Evolutionary conservation across 2,888 invertebrate species (phyloP), one percentile per base, ranked within the genome.

Genomic region (Melikaiella ostensackeni): DNA sequence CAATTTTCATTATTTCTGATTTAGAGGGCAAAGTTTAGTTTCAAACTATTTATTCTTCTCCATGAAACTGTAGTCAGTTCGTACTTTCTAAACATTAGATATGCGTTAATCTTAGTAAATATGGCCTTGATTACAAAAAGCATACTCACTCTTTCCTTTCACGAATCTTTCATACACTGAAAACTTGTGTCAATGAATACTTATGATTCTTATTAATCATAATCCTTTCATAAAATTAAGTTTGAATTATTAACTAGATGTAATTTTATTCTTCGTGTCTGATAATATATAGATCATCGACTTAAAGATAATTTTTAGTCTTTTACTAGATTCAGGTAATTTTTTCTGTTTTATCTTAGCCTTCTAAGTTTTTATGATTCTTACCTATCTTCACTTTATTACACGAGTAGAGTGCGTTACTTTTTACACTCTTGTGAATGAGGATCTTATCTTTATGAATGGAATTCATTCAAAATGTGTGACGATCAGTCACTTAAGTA

Each of bases 111-210:
- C 30, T 27, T 27, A 70, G 46, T 50, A n/a, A 46, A 30, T 46
- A 21, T 66, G 30, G 50, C 70, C 70, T 70, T 70, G 70, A 13
- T 38, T 2, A 24, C n/a, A 64, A 42, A 64, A 50, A 11, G 3
- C 11, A 30, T 30, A 50, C 9, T 50, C n/a, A 50, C 9, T 50
- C n/a, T 30, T 30, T 50, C 70, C 70, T 70, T 70, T 70, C 70
- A 42, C 46, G 6, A 21, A 35, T 35, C 21, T 16, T 38, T 11
- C 7, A 0, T 57, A 1, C 24, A 6, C 57, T 0, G 5, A 24
- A 21, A 24, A 57, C 57, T 24, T 1, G 21, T 11, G 24, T 24
- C 3, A n/a, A 9, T 0, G 6, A 11, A 13, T 24, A 11, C 21
- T 57, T 4, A 57, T 57, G 11, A 57, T 57, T 57, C 21, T 57